These are phyloP conservation scores for Abramis brama DNA, from an alignment of 2,113 vertebrate species.

Conservation along the genomic window DNA sequence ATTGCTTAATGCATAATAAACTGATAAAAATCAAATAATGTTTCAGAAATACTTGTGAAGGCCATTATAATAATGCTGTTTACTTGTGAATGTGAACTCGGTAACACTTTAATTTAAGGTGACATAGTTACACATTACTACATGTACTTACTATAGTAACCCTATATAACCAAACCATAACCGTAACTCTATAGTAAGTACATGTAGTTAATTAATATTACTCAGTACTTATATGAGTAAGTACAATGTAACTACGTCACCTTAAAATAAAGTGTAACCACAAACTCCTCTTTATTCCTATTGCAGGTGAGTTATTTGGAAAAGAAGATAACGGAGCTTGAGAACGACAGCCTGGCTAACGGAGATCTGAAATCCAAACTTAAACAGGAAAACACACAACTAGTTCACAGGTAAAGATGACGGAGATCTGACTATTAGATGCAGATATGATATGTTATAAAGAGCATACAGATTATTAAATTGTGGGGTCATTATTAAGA, in stretches of 20 bases:
- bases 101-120: too few species aligned
- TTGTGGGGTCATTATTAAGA: neutral
- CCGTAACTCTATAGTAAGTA: too few species aligned
- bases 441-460: conserved; percentile 19
- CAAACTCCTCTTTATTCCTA: neutral
- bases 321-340: conserved; percentile 95
- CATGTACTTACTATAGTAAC: too few species aligned
- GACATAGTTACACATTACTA: too few species aligned
- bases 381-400: conserved; percentile 93
- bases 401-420: conserved; percentile 89
- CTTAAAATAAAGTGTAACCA: too few species aligned
- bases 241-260: too few species aligned
- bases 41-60: neutral
- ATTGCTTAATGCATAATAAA: neutral
- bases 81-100: neutral
- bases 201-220: too few species aligned
- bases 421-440: conserved; percentile 7
- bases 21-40: neutral
- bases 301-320: conserved; percentile 91
- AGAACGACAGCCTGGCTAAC: conserved; percentile 88
- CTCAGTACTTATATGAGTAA: too few species aligned
- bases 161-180: too few species aligned
- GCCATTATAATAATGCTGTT: neutral
- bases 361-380: conserved; percentile 93
- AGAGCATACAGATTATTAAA: neutral